A percentile compares a stretch with the other conserved stretches of the same genome.
These are phyloP conservation scores for Mactra quadrangularis DNA, from an alignment of 1,140 invertebrate genomes.

Conservation along the genomic window DNA sequence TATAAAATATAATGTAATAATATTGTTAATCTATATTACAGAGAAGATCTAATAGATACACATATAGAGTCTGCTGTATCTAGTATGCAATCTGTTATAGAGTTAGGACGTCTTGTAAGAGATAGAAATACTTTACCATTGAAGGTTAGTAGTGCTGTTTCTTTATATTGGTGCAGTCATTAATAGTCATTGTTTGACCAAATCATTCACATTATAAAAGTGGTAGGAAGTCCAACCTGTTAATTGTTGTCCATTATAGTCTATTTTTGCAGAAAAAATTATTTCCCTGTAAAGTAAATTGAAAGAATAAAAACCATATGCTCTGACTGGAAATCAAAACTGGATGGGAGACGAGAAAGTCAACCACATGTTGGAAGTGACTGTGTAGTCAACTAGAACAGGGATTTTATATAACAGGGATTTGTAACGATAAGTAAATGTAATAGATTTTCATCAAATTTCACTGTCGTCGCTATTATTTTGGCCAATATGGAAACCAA, in stretches of 20 bases:
- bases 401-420: too few species aligned
- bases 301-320: too few species aligned
- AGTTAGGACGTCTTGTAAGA: slow-evolving; percentile 95
- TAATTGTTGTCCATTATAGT: not conserved
- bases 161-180: not conserved
- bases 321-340: too few species aligned
- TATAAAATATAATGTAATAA: too few species aligned
- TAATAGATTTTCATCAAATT: too few species aligned
- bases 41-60: slow-evolving; percentile 90
- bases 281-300: too few species aligned
- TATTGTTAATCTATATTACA: slow-evolving; percentile 63
- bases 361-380: too few species aligned
- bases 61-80: slow-evolving; percentile 95
- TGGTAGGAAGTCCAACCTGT: not conserved
- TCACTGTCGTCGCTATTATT: too few species aligned
- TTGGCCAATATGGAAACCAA: too few species aligned
- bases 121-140: slow-evolving; percentile 97
- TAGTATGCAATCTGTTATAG: slow-evolving; percentile 97
- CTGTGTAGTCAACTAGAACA: too few species aligned
- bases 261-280: not conserved
- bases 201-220: not conserved
- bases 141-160: slow-evolving; percentile 86
- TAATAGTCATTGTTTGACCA: not conserved
- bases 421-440: too few species aligned
- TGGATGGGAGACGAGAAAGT: too few species aligned